A percentile compares a stretch with the other conserved stretches of the same genome.
Conservation (phyloP, 2,113 vertebrate genomes). For the Pollachius pollachius region DNA sequence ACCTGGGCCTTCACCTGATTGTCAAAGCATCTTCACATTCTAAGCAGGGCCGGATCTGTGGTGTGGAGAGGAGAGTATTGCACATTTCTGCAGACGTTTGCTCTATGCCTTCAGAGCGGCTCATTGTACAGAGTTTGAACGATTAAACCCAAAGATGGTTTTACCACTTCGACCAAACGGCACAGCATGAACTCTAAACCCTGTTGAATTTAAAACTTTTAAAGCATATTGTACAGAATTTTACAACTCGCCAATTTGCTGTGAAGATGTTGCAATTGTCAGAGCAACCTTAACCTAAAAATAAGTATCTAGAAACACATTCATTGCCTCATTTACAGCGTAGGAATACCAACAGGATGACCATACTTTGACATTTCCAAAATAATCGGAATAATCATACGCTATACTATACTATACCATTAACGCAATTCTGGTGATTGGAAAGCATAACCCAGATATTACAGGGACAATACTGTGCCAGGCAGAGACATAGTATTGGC, state of each 20-base stretch:
- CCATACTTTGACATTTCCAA: conserved; percentile 46
- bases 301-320: conserved; percentile 61
- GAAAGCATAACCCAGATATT: conserved; percentile 30
- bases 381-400: conserved; percentile 48
- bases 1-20: conserved; percentile 69
- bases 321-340: conserved; percentile 62
- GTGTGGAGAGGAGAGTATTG: conserved; percentile 73
- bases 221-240: conserved; percentile 82
- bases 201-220: conserved; percentile 56
- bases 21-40: conserved; percentile 70
- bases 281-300: conserved; percentile 34
- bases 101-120: conserved; percentile 75
- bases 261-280: conserved; percentile 41
- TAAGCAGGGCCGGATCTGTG: conserved; percentile 45
- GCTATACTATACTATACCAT: conserved; percentile 51
- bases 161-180: conserved; percentile 42
- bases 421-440: conserved; percentile 53
- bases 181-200: too few species aligned
- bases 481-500: conserved; percentile 56
- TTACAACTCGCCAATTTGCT: conserved; percentile 70
- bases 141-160: conserved; percentile 69
- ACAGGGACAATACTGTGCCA: conserved; percentile 65
- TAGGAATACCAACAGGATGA: conserved; percentile 41
- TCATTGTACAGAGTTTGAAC: conserved; percentile 75
- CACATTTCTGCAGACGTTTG: conserved; percentile 80